Evolutionary conservation across 2,797 vertebrate genomes (phyloP).

Genomic region (Myotis myotis): DNA sequence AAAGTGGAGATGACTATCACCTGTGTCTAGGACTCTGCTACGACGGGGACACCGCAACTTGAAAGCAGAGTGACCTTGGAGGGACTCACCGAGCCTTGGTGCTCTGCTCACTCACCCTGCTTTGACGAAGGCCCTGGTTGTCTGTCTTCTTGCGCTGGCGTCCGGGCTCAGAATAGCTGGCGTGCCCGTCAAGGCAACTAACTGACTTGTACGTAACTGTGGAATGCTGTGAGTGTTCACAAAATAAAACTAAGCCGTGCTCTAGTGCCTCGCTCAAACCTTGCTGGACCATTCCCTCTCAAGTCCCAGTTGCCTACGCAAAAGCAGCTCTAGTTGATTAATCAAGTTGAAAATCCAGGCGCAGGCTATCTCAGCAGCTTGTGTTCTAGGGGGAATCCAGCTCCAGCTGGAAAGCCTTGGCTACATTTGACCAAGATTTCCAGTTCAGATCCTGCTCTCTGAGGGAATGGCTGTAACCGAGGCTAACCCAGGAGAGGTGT

Average conservation of each 20-base stretch:
- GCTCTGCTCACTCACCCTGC: slow-evolving; percentile 1
- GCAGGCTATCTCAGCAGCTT: not conserved
- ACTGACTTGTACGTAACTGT: not conserved
- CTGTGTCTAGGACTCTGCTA: not conserved
- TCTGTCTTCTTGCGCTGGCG: not conserved
- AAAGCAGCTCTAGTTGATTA: slow-evolving; percentile 47
- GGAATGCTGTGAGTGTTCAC: slow-evolving; percentile 38
- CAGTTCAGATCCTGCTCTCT: slow-evolving; percentile 34
- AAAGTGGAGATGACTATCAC: not conserved
- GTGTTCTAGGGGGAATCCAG: slow-evolving; percentile 29
- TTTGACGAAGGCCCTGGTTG: not conserved
- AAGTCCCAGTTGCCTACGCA: slow-evolving; percentile 16
- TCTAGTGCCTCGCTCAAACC: slow-evolving; percentile 34
- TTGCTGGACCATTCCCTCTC: not conserved
- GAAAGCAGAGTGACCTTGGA: not conserved
- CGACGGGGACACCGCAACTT: not conserved
- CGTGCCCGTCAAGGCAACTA: not conserved
- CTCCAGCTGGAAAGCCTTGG: slow-evolving; percentile 40
- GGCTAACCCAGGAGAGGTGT: not conserved
- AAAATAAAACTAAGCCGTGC: not conserved
- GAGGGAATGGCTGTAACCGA: not conserved
- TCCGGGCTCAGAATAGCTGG: not conserved
- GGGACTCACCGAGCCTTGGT: not conserved
- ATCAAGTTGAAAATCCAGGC: slow-evolving; percentile 69
- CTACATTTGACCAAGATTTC: not conserved